Conservation (phyloP, 2,797 vertebrate genomes). For the Diglossa cyanea region DNA sequence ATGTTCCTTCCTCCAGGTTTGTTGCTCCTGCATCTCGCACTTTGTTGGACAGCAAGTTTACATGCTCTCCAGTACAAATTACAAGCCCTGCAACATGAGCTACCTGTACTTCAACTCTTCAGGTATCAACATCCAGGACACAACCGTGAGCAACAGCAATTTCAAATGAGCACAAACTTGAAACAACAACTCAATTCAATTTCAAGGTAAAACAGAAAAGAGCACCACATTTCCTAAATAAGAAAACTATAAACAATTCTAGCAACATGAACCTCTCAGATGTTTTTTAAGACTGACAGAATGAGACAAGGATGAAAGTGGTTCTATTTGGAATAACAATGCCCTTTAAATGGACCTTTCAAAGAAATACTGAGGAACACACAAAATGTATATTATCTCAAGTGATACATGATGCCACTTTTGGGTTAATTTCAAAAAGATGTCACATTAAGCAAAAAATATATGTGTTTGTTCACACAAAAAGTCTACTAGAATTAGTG, state of each 20-base stretch:
- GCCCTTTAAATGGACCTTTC: not conserved
- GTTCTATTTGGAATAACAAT: not conserved
- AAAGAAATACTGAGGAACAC: not conserved
- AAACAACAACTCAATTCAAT: not conserved
- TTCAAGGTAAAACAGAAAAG: not conserved
- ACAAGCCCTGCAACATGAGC: not conserved
- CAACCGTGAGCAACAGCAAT: not conserved
- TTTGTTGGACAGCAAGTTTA: not conserved
- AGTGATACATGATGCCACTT: not conserved
- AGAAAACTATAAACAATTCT: not conserved
- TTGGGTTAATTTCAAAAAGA: not conserved
- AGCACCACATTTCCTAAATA: rapidly evolving
- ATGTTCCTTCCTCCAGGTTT: not conserved
- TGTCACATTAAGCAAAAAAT: not conserved
- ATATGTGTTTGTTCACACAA: not conserved
- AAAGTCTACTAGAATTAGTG: not conserved
- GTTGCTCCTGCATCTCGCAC: not conserved
- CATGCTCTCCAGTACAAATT: not conserved
- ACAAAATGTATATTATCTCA: not conserved
- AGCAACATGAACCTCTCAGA: not conserved
- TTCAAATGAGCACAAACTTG: not conserved
- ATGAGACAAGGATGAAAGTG: not conserved
- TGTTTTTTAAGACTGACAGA: not conserved
- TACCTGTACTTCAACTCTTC: not conserved
- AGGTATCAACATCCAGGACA: not conserved